Base-by-base conservation (phyloP, 2,888 invertebrate genomes). In the Thecocarcelia acutangulata region DNA sequence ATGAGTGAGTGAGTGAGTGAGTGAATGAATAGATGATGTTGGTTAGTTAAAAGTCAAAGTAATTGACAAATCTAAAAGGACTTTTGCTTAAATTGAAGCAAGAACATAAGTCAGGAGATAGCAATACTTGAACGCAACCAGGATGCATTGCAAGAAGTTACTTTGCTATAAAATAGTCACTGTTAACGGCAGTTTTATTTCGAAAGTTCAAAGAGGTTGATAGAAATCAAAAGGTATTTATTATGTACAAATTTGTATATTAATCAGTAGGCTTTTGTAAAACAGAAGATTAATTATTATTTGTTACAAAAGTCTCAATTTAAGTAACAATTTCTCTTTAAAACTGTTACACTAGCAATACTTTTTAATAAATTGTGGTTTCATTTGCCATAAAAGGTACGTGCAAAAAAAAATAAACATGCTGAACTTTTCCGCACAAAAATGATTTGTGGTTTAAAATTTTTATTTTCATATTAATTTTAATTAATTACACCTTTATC, bases 401-500 rank as follows among this genome's bases (percentile, higher is more conserved):
- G 17, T 40, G 21, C 59, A 33, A 40, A 40, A 21, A 63, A 54
- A 33, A 3, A 33, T 6, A 3, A 40, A 58, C 13, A 73, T 44
- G 44, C 64, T 28, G 64, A 13, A 37, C 48, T n/a, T 17, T 44
- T 28, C 58, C 54, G 48, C 48, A 66, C 74, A 66, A 50, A 68
- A 78, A 78, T 59, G 46, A 64, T 75, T 59, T 66, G 70, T 64
- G 82, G 74, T 75, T 66, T 48, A 48, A 54, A 56, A 48, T 82
- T 42, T 73, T 61, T 66, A 58, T 70, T 52, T 59, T 78, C 70
- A 78, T 78, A 78, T 82, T 78, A 82, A 82, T 82, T 82, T 70
- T 75, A 82, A 82, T 82, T 82, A 78, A 82, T 78, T 70, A 78
- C 70, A 78, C 77, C 59, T 82, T 68, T 69, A 48, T 76, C 44